Evolutionary conservation across 2,797 vertebrate species (phyloP), one percentile per base, ranked within the genome.

Genomic region (Anomalospiza imberbis): DNA sequence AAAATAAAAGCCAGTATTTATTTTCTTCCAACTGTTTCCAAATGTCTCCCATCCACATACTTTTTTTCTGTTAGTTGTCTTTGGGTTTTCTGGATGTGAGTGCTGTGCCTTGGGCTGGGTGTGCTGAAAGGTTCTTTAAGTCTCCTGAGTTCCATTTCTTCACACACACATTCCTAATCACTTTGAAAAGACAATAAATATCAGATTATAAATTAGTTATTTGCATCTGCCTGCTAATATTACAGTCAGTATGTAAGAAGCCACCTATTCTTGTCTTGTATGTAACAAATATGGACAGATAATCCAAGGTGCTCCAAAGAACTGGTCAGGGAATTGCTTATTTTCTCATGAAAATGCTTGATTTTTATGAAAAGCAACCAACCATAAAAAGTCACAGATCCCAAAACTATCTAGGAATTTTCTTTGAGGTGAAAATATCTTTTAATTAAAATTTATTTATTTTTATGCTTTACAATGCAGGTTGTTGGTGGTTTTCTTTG

Each of bases 171-270:
- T 80, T 85, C 25, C 57, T 94, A 82, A 80, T 85, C 60, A 61
- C 42, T 38, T 92, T 92, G 74, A 93, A 94, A 91, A 95, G 51
- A 45, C 57, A 87, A 80, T 47, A 93, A 95, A 84, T 93, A 78
- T 76, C 67, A 83, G 22, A 57, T 92, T 71, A 84, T 85, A 65
- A 80, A 71, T 77, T 57, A 87, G 68, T 87, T 91, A 74, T 73
- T 89, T 93, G 20, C 65, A 74, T 71, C 34, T 93, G 67, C 45
- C 67, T 91, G 38, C 53, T 91, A 63, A 91, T 85, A 79, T 47
- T 62, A 45, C 47, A 82, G 31, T 80, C 34, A 71, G 20, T 50
- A 29, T 82, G 31, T 73, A 79, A 85, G 75, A 85, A 68, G 31
- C 17, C 61, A 91, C 75, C 75, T 50, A 60, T 91, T 89, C 38